Percentiles rank a stretch among this genome's conserved stretches.
Conservation (phyloP, 2,797 vertebrate genomes). For the Enteromius fasciolatus region DNA sequence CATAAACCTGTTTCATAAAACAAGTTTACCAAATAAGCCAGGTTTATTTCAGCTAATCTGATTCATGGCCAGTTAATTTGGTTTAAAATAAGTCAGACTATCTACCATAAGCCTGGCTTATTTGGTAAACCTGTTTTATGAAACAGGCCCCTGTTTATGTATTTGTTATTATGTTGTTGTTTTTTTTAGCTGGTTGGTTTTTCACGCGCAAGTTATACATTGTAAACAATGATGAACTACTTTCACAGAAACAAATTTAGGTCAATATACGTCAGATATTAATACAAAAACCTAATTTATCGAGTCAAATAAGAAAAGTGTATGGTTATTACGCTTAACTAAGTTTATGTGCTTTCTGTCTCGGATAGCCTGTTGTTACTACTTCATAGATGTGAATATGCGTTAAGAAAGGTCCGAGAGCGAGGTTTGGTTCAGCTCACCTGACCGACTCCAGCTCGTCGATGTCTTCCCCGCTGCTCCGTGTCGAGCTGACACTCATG, state of each 20-base stretch:
- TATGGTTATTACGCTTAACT: neutral
- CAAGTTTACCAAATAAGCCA: no score
- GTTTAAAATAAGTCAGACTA: no score
- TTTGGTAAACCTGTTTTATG: no score
- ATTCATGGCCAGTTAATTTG: no score
- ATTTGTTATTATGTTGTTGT: neutral
- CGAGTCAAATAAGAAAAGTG: neutral
- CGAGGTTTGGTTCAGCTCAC: conserved; percentile 59
- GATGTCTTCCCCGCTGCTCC: conserved; percentile 58
- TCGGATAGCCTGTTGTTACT: neutral
- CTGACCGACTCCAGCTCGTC: conserved; percentile 74
- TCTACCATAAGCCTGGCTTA: no score
- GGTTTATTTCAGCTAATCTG: no score
- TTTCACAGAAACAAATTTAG: neutral
- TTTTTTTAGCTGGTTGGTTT: neutral
- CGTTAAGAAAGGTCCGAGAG: neutral
- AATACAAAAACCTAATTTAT: neutral
- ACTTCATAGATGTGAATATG: neutral
- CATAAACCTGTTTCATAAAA: neutral
- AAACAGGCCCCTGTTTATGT: no score
- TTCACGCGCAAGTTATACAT: neutral
- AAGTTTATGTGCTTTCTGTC: neutral
- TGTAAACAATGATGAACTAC: neutral
- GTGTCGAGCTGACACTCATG: conserved; percentile 70
- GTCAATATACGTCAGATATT: neutral